Evolutionary conservation across 2,888 invertebrate species (phyloP), one percentile per base, ranked within the genome.

Genomic region (Choreutis nemorana): DNA sequence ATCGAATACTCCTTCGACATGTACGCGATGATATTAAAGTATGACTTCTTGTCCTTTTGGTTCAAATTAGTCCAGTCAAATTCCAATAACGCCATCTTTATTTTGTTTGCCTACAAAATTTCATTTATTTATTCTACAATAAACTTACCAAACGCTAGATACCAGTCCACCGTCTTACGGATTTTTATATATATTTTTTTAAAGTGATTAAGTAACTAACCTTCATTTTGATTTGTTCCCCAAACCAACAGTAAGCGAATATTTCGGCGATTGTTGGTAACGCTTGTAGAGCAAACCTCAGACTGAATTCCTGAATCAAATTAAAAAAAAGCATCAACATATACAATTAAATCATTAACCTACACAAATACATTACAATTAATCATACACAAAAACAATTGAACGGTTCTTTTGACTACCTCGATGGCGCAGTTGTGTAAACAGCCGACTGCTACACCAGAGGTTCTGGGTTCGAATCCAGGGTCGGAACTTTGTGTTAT

Each of bases 191-290:
- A n/a, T 23, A 23, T 4, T 23, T n/a, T 4, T 23, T 9, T n/a
- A 23, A 4, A 5, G 9, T n/a, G n/a, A n/a, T n/a, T n/a, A n/a
- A n/a, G n/a, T 14, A 29, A 16, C 31, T 33, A 32, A 72, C 73
- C 64, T 64, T 68, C 2, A 44, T 50, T 48, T 61, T 68, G n/a
- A 72, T 40, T 29, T 54, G 51, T 35, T 72, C 68, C 2, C 72
- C 72, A 23, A 64, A 61, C 55, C 58, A 56, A 32, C 67, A 68
- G 36, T 55, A 71, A 1, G 52, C 51, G 11, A 64, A 55, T 18
- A 67, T 44, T 36, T 67, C 59, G 1, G 47, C 40, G 6, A 59
- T 38, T 18, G 42, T 40, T 2, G 71, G 63, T 10, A 67, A 3
- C 25, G 65, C 36, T n/a, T 62, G 58, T 0, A 55, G 46, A 0